Percentiles rank a stretch among this genome's conserved stretches.
phyloP scores from a whole-genome alignment of 1,140 invertebrate genomes.

The Halictus rubicundus region DNA sequence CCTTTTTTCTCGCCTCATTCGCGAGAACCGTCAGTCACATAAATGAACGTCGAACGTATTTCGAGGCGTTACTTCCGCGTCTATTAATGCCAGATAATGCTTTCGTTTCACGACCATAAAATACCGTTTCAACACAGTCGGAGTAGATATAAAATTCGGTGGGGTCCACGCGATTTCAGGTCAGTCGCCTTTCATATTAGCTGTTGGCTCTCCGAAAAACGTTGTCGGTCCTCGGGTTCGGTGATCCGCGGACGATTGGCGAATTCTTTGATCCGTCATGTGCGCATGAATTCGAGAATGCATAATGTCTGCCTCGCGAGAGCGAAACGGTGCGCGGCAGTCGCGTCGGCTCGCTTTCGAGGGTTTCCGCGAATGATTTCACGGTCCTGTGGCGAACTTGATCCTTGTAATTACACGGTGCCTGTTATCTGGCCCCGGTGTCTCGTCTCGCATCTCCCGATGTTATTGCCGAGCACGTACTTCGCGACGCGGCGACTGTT shows the following conservation, averaged over 20 bases:
- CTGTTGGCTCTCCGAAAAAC: background rate
- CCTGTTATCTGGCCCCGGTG: slow-evolving; percentile 24
- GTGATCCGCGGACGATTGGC: background rate
- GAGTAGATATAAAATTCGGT: background rate
- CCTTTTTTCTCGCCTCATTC: no score
- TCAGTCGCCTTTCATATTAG: background rate
- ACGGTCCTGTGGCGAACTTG: background rate
- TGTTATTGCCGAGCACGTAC: slow-evolving; percentile 13
- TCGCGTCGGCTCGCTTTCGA: no score
- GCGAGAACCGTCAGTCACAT: no score
- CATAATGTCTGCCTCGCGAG: no score
- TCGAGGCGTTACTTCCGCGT: background rate
- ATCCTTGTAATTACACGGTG: slow-evolving; percentile 47
- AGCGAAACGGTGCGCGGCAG: background rate
- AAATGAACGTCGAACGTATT: no score
- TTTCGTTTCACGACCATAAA: background rate
- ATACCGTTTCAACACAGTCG: background rate
- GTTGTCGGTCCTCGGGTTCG: background rate
- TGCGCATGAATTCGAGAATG: background rate
- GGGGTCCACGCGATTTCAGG: background rate
- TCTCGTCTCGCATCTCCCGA: background rate
- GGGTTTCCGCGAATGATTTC: background rate
- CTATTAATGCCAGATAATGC: background rate
- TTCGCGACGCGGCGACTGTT: slow-evolving; percentile 1
- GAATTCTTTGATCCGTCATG: background rate